These are phyloP conservation scores for Himantopus leucocephalus DNA, from an alignment of 2,113 vertebrate genomes.

Conservation along the genomic window DNA sequence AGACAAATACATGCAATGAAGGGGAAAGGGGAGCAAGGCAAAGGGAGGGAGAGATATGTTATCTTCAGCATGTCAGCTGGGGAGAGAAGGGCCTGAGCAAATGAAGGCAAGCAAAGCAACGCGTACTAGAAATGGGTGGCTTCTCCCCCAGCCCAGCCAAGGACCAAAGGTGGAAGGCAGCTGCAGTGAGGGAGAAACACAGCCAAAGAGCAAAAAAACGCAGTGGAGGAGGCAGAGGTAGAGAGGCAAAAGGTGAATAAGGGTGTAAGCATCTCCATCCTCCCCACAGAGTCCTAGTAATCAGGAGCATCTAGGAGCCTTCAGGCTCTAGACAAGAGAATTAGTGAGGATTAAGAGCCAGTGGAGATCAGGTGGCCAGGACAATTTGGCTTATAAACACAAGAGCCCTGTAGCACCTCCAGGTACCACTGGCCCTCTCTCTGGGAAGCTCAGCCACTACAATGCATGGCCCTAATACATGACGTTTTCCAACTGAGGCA, in stretches of 20 bases:
- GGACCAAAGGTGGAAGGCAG: background rate
- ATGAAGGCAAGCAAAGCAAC: background rate
- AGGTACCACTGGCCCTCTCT: background rate
- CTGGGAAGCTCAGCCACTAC: background rate
- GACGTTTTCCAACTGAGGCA: background rate
- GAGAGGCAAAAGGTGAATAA: background rate
- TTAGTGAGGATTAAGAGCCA: background rate
- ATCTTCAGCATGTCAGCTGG: background rate
- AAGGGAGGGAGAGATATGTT: background rate
- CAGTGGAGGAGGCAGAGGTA: background rate
- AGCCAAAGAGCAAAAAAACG: background rate
- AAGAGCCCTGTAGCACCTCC: background rate
- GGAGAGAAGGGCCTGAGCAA: background rate
- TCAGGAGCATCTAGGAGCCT: background rate
- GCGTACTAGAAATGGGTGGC: background rate
- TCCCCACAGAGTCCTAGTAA: background rate
- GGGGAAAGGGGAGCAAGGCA: background rate
- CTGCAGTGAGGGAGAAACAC: background rate
- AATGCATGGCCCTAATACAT: background rate
- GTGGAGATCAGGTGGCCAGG: background rate
- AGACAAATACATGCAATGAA: background rate
- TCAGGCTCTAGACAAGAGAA: background rate
- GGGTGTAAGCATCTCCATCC: background rate
- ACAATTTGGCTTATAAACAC: background rate
- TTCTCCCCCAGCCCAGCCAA: background rate